Evolutionary conservation across 2,113 vertebrate species (phyloP), one percentile per base, ranked within the genome.

Genomic region (Himantopus leucocephalus): DNA sequence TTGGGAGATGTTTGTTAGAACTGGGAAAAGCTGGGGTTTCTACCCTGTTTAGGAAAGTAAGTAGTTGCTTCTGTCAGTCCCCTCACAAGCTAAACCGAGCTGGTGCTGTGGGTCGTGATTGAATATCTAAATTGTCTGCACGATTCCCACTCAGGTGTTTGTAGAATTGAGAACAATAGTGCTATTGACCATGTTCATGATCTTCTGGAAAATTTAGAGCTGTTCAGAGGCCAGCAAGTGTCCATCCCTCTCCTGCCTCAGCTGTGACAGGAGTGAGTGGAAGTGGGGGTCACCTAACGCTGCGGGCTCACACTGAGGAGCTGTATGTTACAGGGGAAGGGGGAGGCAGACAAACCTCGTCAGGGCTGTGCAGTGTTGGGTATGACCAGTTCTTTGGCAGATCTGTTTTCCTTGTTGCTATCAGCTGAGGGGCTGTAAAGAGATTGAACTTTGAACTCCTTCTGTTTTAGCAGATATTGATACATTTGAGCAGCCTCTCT

Each of bases 31-130:
- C 2, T 27, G n/a, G 19, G 12, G 8, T 8, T 26, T 67, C 10
- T 60, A 0, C 10, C 1, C 30, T 43, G 1, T 10, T 2, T 16
- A 47, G 29, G n/a, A 50, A 48, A 62, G 35, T 2, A 41, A 10
- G 10, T 20, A 3, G 29, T 30, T 52, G 21, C 24, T 86, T 47
- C 12, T 14, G 9, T 37, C 13, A 1, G 47, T 37, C 43, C 15
- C 14, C 13, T 72, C 7, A 10, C 29, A 13, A 48, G 50, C 55
- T 45, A 26, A 52, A 27, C 23, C 0, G 2, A 9, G 50, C 64
- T 55, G 47, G n/a, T 76, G 58, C 10, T 50, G 26, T 35, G 75
- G 39, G 6, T 34, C 24, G 39, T 13, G 39, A 21, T 2, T 59
- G 47, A 64, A 50, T 58, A 35, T 47, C 35, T n/a, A 24, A 48